Base-by-base conservation (phyloP, 2,797 vertebrate genomes). In the Sebastes steindachneri region DNA sequence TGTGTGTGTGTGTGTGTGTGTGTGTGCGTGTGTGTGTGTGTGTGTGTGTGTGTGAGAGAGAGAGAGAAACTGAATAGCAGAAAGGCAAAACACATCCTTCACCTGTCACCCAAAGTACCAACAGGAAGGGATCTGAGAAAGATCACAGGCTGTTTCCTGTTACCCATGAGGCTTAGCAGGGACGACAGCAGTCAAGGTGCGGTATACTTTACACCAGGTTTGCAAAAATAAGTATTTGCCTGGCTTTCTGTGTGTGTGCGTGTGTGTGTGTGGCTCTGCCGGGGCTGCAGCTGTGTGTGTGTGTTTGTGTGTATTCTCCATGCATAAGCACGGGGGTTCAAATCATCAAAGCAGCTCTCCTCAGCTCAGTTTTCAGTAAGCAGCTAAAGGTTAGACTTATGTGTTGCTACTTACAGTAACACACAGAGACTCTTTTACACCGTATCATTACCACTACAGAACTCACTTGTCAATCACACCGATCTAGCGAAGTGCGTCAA, bases 311-410 rank as follows among this genome's bases (percentile, higher is more conserved):
- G 87, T 85, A 69, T 79, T 84, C 67, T 58, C 28, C 73, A 82
- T 85, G 78, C 73, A 72, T 78, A 79, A 83, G 87, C 87, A 78
- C 65, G n/a, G 7, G 48, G 89, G 85, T 93, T 91, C 87, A 88
- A 80, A 88, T 84, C 89, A 89, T 90, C 93, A 93, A 93, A 92
- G 92, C 88, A 58, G 67, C 67, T 86, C 80, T 80, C 29, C 74
- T 80, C 81, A 80, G 89, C 92, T 95, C 92, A 55, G 90, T 91
- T 95, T 94, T 94, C 95, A 95, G 90, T 31, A 63, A 86, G 89
- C 90, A 93, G 92, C 88, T 93, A 95, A 94, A 94, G 92, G 91
- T 93, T 94, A 95, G 90, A 93, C 88, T 88, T 86, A 92, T 93
- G 88, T 91, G 91, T 89, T 90, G 82, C 89, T 88, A 83, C 92